A percentile compares a stretch with the other conserved stretches of the same genome.
Conservation (phyloP, 2,113 vertebrate genomes). For the Psittacula cyanocephala region DNA sequence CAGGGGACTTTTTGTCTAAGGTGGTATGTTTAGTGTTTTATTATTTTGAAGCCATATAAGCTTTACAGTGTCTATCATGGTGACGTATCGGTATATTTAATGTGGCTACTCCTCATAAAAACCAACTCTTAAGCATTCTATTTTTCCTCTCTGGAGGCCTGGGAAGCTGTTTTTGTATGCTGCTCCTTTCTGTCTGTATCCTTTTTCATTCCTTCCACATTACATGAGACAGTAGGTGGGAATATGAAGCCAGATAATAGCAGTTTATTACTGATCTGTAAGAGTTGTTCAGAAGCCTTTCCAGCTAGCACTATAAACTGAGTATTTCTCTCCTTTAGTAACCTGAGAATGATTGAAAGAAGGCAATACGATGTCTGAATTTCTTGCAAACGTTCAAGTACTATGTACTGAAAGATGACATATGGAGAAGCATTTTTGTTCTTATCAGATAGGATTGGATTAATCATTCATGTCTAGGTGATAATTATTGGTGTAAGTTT, state of each 20-base stretch:
- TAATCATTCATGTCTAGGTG: not conserved
- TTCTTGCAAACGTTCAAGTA: not conserved
- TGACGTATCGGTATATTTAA: not conserved
- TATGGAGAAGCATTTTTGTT: not conserved
- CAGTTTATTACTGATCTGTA: constrained; percentile 31
- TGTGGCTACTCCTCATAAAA: not conserved
- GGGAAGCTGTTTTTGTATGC: not conserved
- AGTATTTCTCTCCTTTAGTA: not conserved
- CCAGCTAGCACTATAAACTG: not conserved
- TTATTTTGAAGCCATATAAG: not conserved
- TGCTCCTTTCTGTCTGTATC: not conserved
- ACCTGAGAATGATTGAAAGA: not conserved
- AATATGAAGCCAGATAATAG: constrained; percentile 9
- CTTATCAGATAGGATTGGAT: not conserved
- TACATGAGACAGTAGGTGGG: constrained; percentile 9
- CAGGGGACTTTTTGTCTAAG: not conserved
- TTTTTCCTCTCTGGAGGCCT: not conserved
- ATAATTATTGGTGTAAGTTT: not conserved
- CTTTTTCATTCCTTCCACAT: constrained; percentile 39
- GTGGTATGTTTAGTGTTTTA: not conserved
- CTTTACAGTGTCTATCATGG: not conserved
- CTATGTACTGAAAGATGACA: not conserved
- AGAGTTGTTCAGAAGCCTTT: not conserved
- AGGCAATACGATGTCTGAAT: not conserved
- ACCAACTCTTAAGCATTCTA: not conserved